Evolutionary conservation across 2,113 vertebrate genomes (phyloP).

Genomic region (Girardinichthys multiradiatus): DNA sequence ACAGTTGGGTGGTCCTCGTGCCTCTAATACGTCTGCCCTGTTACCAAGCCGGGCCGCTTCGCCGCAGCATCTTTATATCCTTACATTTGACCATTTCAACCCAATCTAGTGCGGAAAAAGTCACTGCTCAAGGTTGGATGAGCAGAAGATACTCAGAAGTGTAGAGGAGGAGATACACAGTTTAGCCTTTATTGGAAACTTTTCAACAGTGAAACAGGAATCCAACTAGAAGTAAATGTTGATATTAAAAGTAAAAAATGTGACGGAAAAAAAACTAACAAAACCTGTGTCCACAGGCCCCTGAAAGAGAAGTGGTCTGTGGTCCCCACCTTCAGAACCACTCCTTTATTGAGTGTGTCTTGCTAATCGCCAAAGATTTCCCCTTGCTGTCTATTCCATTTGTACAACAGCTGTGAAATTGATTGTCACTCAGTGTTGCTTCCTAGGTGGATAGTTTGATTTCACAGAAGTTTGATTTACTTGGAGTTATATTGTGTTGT

Average conservation of each 20-base stretch:
- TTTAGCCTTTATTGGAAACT: background rate
- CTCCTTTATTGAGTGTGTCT: too few species aligned
- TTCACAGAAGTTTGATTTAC: too few species aligned
- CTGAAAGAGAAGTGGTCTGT: too few species aligned
- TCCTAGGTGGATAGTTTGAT: too few species aligned
- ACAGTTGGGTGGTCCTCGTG: conserved; percentile 75
- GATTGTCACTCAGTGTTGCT: too few species aligned
- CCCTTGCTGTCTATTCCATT: too few species aligned
- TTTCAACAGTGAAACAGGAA: background rate
- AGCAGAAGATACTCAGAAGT: background rate
- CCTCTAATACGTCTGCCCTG: conserved; percentile 72
- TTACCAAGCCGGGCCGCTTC: conserved; percentile 67
- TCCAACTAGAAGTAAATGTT: background rate
- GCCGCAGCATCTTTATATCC: conserved; percentile 37
- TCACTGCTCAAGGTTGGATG: background rate
- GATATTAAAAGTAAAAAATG: background rate
- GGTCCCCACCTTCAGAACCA: too few species aligned
- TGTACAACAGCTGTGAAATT: too few species aligned
- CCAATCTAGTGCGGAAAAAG: background rate
- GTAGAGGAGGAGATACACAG: background rate
- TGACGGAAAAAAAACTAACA: background rate
- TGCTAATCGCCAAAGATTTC: too few species aligned
- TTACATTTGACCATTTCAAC: conserved; percentile 24
- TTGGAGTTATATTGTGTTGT: too few species aligned
- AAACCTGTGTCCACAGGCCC: background rate